Evolutionary conservation across 2,797 vertebrate genomes (phyloP).

Genomic region (Thunnus albacares): DNA sequence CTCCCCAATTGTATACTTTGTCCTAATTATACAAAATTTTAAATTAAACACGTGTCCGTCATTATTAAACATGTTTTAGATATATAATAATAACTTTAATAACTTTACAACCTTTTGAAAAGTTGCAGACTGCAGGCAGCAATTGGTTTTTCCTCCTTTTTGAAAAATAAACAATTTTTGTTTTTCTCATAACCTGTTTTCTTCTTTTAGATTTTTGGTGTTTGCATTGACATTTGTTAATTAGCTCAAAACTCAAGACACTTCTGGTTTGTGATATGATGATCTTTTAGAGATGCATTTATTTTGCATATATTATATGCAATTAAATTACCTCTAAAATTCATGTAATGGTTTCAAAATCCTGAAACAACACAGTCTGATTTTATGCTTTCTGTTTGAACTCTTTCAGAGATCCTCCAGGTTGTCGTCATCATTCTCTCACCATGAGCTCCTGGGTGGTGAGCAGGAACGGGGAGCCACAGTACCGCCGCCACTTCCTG

Average conservation of each 20-base stretch:
- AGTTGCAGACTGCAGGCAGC: no score
- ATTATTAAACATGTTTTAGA: no score
- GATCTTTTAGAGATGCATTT: not conserved
- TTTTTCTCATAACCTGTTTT: not conserved
- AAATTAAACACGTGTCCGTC: no score
- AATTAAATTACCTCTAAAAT: not conserved
- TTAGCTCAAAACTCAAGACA: not conserved
- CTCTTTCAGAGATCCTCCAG: conserved; percentile 18
- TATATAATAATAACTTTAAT: no score
- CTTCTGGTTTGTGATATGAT: no score
- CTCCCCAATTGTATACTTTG: no score
- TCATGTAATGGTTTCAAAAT: not conserved
- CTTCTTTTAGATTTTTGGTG: not conserved
- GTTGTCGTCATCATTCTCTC: conserved; percentile 24
- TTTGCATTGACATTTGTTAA: not conserved
- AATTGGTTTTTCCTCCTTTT: not conserved
- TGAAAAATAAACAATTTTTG: no score
- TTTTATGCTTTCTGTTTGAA: conserved; percentile 9
- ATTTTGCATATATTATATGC: not conserved
- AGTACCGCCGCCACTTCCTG: conserved; percentile 95
- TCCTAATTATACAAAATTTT: no score
- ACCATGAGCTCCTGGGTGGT: conserved; percentile 90
- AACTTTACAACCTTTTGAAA: no score
- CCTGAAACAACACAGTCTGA: not conserved
- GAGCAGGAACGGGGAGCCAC: conserved; percentile 87